Percentiles rank a stretch among this genome's conserved stretches.
Evolutionary conservation across 2,888 invertebrate genomes (phyloP).

Genomic region (Eulithis prunata): DNA sequence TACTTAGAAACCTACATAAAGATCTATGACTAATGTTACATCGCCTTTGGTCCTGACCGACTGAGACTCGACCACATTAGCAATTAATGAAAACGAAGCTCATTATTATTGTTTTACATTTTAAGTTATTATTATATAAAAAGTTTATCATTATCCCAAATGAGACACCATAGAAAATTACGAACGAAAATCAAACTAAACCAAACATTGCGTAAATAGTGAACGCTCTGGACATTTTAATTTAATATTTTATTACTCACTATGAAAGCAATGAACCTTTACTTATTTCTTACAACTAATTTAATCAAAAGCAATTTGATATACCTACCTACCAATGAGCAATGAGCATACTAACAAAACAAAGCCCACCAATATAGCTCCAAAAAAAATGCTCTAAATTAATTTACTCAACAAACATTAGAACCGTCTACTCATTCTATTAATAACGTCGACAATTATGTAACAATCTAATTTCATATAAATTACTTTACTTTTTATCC

Average conservation of each 20-base stretch:
- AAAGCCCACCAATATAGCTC: conserved; percentile 20
- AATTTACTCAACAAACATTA: conserved; percentile 35
- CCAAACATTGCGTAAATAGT: not conserved
- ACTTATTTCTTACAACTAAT: conserved; percentile 16
- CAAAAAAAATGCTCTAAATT: conserved; percentile 33
- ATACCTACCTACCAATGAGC: conserved; percentile 11
- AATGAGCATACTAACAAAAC: conserved; percentile 34
- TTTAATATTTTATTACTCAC: conserved; percentile 16
- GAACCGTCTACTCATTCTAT: conserved; percentile 44
- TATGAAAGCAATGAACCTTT: conserved; percentile 11
- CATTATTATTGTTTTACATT: not conserved
- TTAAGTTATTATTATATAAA: not conserved
- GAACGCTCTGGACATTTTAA: conserved; percentile 1
- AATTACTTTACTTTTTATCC: conserved; percentile 48
- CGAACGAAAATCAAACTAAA: not conserved
- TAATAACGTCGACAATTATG: conserved; percentile 49
- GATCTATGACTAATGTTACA: conserved; percentile 57
- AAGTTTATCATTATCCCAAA: too few species aligned
- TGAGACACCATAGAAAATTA: too few species aligned
- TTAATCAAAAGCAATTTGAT: conserved; percentile 29
- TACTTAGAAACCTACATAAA: not conserved
- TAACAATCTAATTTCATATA: conserved; percentile 56
- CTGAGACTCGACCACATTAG: conserved; percentile 37
- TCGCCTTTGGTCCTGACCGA: conserved; percentile 14
- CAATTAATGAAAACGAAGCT: conserved; percentile 35